Evolutionary conservation across 2,888 invertebrate genomes (phyloP).

Genomic region (Atrina japonica): DNA sequence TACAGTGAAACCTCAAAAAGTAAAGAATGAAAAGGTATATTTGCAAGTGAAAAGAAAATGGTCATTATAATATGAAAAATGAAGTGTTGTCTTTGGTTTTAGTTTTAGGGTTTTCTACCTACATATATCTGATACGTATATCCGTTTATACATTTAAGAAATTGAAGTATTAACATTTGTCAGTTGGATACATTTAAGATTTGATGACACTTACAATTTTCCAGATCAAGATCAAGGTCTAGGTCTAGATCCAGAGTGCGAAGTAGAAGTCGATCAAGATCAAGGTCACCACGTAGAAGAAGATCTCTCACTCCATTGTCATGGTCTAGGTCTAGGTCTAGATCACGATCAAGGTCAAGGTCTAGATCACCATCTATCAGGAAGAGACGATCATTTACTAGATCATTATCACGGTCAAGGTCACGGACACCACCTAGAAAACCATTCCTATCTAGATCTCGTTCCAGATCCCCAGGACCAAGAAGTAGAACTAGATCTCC

Average conservation of each 20-base stretch:
- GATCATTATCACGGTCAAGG: slow-evolving; percentile 16
- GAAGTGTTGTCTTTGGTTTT: too few relatives aligned
- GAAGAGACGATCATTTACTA: slow-evolving; percentile 38
- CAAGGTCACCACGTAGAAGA: slow-evolving; percentile 33
- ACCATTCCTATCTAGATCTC: slow-evolving; percentile 24
- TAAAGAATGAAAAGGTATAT: too few relatives aligned
- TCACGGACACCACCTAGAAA: slow-evolving; percentile 39
- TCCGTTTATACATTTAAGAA: too few relatives aligned
- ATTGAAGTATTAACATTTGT: too few relatives aligned
- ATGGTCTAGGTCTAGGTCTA: slow-evolving; percentile 37
- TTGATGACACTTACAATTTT: not conserved
- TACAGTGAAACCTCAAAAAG: too few relatives aligned
- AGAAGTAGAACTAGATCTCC: slow-evolving; percentile 47
- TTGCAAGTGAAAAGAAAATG: too few relatives aligned
- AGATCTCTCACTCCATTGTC: slow-evolving; percentile 22
- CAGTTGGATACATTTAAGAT: too few relatives aligned
- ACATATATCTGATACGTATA: too few relatives aligned
- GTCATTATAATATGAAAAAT: too few relatives aligned
- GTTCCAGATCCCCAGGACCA: slow-evolving; percentile 26
- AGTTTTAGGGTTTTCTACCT: too few relatives aligned
- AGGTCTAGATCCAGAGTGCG: slow-evolving; percentile 50
- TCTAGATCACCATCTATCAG: slow-evolving; percentile 50
- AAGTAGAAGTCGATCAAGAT: slow-evolving; percentile 29
- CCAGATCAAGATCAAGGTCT: slow-evolving; percentile 42
- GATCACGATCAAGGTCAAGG: slow-evolving; percentile 53